phyloP scores from a whole-genome alignment of 2,113 vertebrate species.

The Sinocyclocheilus maitianheensis region DNA sequence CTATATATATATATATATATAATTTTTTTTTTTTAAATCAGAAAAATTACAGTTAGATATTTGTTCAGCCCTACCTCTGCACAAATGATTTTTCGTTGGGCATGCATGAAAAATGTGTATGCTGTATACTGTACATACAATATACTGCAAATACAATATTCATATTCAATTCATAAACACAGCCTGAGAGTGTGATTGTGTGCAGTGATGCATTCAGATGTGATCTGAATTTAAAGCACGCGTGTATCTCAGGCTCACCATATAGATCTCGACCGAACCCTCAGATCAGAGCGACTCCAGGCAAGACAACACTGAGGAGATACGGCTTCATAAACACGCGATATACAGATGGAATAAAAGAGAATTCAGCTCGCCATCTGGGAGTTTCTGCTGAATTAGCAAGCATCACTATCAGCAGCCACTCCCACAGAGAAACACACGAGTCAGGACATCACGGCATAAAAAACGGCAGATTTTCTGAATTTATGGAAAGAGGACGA shows the following conservation, averaged over 20 bases:
- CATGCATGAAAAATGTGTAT: background rate
- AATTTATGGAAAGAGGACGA: background rate
- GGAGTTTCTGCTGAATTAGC: background rate
- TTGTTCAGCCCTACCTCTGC: too few species aligned
- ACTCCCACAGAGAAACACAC: background rate
- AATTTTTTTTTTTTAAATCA: too few species aligned
- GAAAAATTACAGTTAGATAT: too few species aligned
- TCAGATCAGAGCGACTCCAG: background rate
- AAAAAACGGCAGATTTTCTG: background rate
- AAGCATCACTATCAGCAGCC: background rate
- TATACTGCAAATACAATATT: background rate
- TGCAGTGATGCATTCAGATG: background rate
- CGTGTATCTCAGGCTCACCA: background rate
- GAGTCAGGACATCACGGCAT: background rate
- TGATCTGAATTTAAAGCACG: background rate
- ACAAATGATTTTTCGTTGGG: background rate
- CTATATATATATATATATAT: too few species aligned
- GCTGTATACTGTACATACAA: background rate
- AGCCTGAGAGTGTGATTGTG: background rate
- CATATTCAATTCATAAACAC: background rate
- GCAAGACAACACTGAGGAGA: background rate
- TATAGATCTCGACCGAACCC: background rate
- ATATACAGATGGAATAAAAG: background rate
- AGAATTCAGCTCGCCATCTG: background rate
- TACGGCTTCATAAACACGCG: background rate